A percentile compares a stretch with the other conserved stretches of the same genome.
phyloP scores from a whole-genome alignment of 2,797 vertebrate species.

The Cynodonichthys magdalenae region DNA sequence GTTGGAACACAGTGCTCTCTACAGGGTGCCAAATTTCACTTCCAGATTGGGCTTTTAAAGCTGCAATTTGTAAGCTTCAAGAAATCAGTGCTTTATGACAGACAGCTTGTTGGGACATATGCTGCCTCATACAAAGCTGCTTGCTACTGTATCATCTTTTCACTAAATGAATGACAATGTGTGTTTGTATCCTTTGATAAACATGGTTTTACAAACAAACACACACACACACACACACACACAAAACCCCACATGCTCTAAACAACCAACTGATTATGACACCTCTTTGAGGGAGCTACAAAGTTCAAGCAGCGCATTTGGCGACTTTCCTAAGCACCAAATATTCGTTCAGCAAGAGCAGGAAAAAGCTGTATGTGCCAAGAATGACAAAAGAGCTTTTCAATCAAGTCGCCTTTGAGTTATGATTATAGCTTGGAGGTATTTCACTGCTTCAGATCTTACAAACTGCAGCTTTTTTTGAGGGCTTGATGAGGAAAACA shows the following conservation, averaged over 20 bases:
- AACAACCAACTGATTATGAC: slow-evolving; percentile 60
- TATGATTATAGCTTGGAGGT: slow-evolving; percentile 64
- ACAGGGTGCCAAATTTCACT: slow-evolving; percentile 57
- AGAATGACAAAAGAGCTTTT: slow-evolving; percentile 49
- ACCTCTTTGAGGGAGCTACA: slow-evolving; percentile 44
- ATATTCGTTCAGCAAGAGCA: slow-evolving; percentile 33
- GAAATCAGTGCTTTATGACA: slow-evolving; percentile 66
- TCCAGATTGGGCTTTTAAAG: slow-evolving; percentile 81
- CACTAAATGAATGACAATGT: slow-evolving; percentile 56
- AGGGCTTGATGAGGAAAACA: slow-evolving; percentile 69
- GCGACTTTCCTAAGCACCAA: slow-evolving; percentile 45
- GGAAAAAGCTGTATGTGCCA: slow-evolving; percentile 47
- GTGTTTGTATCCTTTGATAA: slow-evolving; percentile 63
- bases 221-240: slow-evolving; percentile 47
- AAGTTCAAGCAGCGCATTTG: slow-evolving; percentile 60
- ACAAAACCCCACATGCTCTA: slow-evolving; percentile 53
- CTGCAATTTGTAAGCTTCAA: slow-evolving; percentile 80
- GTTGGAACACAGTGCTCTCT: slow-evolving; percentile 50
- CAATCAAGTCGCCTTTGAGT: slow-evolving; percentile 48
- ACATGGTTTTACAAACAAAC: slow-evolving; percentile 63
- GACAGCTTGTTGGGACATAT: slow-evolving; percentile 66
- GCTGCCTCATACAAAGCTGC: slow-evolving; percentile 52
- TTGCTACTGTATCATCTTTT: slow-evolving; percentile 57
- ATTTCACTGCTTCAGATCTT: slow-evolving; percentile 70
- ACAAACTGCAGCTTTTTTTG: slow-evolving; percentile 79